Evolutionary conservation across 2,888 invertebrate species (phyloP).

Genomic region (Willowsia nigromaculata): DNA sequence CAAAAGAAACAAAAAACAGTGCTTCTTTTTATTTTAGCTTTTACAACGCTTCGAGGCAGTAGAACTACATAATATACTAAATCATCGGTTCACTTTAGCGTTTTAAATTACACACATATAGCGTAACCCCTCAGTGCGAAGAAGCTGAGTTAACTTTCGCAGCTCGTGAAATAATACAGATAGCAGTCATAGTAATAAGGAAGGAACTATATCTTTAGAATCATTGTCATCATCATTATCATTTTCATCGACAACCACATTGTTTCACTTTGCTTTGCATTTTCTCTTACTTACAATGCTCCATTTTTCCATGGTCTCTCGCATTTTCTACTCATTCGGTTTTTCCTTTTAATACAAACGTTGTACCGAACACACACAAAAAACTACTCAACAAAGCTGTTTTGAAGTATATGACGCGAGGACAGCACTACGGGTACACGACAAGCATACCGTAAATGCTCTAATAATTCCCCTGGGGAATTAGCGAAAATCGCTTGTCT

Average conservation of each 20-base stretch:
- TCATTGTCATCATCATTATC: slow-evolving; percentile 65
- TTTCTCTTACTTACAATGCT: no score
- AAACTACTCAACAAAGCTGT: not conserved
- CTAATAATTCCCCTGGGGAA: no score
- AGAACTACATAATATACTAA: not conserved
- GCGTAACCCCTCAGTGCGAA: not conserved
- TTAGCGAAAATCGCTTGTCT: no score
- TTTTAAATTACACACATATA: not conserved
- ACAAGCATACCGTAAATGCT: no score
- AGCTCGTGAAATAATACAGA: slow-evolving; percentile 52
- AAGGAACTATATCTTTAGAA: slow-evolving; percentile 67
- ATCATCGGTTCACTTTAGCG: not conserved
- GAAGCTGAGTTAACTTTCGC: slow-evolving; percentile 30
- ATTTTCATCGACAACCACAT: slow-evolving; percentile 66
- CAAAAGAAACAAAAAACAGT: slow-evolving; percentile 13
- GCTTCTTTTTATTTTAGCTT: not conserved
- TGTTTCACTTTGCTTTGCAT: slow-evolving; percentile 54
- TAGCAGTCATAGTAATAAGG: slow-evolving; percentile 52
- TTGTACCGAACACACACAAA: not conserved
- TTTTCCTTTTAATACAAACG: not conserved
- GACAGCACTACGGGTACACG: not conserved
- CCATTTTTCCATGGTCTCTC: slow-evolving; percentile 25
- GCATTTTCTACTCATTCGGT: not conserved
- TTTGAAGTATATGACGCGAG: slow-evolving; percentile 60
- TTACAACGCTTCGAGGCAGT: not conserved